phyloP scores from a whole-genome alignment of 1,140 invertebrate genomes.

The Cotesia typhae region DNA sequence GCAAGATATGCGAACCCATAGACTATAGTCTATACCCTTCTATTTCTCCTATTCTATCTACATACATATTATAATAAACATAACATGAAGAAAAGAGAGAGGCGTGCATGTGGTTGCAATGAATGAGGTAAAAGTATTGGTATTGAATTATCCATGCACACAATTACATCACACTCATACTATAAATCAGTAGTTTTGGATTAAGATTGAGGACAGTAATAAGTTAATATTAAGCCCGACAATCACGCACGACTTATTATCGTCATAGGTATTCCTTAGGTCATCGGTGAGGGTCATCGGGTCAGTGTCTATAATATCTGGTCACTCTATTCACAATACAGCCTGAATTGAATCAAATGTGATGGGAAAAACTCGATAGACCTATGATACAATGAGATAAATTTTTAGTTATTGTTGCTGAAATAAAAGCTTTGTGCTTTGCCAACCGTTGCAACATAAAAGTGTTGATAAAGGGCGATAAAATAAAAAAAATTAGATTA shows the following conservation, averaged over 20 bases:
- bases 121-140: conserved; percentile 15
- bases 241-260: conserved; percentile 15
- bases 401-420: too few species aligned
- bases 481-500: conserved; percentile 5
- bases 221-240: too few species aligned
- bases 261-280: conserved; percentile 18
- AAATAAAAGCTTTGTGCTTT: not conserved
- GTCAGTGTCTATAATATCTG: conserved; percentile 24
- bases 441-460: too few species aligned
- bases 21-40: not conserved
- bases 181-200: not conserved
- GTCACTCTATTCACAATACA: not conserved
- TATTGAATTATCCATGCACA: not conserved
- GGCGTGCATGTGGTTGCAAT: not conserved
- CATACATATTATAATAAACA: too few species aligned
- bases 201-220: conserved; percentile 20
- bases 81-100: not conserved
- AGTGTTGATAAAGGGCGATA: conserved; percentile 1
- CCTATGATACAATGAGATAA: too few species aligned
- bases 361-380: too few species aligned
- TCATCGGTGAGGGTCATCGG: conserved; percentile 9
- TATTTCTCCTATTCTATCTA: too few species aligned
- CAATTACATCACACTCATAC: not conserved
- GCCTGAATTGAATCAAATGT: not conserved
- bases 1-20: conserved; percentile 4